A percentile compares a stretch with the other conserved stretches of the same genome.
phyloP scores from a whole-genome alignment of 2,888 invertebrate genomes.

The Agrypnus murinus region DNA sequence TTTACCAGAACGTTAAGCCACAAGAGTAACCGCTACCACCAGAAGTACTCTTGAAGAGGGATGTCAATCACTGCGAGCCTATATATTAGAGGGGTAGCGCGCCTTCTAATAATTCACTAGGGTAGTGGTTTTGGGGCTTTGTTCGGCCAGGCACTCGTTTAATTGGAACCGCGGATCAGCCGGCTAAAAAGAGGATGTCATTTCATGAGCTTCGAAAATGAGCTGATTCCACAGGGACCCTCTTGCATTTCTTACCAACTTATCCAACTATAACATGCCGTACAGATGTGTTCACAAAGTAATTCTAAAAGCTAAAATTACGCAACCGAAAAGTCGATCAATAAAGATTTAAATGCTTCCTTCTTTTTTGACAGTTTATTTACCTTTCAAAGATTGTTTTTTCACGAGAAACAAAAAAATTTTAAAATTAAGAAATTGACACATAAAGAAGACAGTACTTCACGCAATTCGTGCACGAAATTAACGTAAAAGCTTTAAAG shows the following conservation, averaged over 20 bases:
- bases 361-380: too few relatives aligned
- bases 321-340: too few relatives aligned
- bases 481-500: conserved; percentile 24
- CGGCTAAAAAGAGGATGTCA: conserved; percentile 70
- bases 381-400: background rate
- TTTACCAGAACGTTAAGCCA: conserved; percentile 34
- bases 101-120: conserved; percentile 63
- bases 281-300: conserved; percentile 41
- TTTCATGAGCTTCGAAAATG: conserved; percentile 68
- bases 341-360: too few relatives aligned
- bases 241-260: conserved; percentile 37
- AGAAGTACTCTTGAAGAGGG: conserved; percentile 57
- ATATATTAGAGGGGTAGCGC: conserved; percentile 61
- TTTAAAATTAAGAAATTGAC: conserved; percentile 24
- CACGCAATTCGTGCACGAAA: conserved; percentile 41
- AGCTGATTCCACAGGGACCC: conserved; percentile 66
- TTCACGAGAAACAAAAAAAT: background rate
- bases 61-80: conserved; percentile 59
- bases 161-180: conserved; percentile 71
- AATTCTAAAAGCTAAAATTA: background rate
- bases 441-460: conserved; percentile 15
- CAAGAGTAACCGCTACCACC: conserved; percentile 57
- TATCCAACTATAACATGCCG: background rate
- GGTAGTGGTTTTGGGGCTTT: conserved; percentile 60
- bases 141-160: conserved; percentile 66